phyloP scores from a whole-genome alignment of 2,797 vertebrate species.

The Thamnophis elegans region DNA sequence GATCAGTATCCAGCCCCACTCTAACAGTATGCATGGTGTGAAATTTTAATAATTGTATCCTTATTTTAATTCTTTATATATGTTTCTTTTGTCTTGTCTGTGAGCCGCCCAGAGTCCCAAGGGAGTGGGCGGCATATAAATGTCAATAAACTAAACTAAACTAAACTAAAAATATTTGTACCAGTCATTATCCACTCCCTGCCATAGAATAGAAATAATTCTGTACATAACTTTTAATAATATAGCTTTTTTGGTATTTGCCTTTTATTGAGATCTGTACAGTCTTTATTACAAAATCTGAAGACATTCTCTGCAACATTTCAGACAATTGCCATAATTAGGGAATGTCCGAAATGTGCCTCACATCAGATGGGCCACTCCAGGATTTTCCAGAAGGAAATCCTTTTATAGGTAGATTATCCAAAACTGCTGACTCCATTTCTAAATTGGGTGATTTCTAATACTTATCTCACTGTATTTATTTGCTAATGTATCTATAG shows the following conservation, averaged over 20 bases:
- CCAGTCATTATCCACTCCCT: background rate
- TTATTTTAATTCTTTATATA: no score
- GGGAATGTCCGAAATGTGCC: background rate
- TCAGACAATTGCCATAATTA: background rate
- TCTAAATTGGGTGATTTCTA: background rate
- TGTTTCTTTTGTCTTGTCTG: no score
- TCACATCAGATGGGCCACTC: background rate
- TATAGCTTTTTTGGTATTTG: background rate
- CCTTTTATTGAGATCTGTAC: background rate
- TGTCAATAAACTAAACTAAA: no score
- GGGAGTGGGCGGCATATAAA: no score
- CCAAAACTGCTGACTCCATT: conserved; percentile 1
- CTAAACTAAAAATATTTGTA: conserved; percentile 13
- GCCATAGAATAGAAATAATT: conserved; percentile 8
- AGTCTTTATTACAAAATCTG: background rate
- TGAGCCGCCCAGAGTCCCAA: no score
- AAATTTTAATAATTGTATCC: no score
- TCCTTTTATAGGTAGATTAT: background rate
- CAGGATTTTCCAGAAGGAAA: background rate
- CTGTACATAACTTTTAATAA: background rate
- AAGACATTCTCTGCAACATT: background rate
- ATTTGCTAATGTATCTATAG: background rate
- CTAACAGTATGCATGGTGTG: no score
- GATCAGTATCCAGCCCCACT: no score
- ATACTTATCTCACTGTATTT: background rate